Evolutionary conservation across 2,113 vertebrate genomes (phyloP), one percentile per base, ranked within the genome.

Genomic region (Dolichallabes microphthalmus): DNA sequence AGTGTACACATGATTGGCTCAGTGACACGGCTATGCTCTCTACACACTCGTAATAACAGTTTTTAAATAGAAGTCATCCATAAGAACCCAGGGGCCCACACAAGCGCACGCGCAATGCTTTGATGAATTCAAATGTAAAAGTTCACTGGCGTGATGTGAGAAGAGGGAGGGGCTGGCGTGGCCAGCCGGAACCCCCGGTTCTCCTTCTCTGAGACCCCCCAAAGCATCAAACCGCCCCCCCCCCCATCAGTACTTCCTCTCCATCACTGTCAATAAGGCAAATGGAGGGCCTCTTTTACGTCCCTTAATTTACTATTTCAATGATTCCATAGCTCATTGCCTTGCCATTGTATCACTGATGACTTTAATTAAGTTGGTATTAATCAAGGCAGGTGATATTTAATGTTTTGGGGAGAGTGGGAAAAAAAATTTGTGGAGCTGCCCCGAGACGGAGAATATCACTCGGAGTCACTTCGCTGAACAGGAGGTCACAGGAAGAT

Each of bases 311-410:
- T 96, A 97, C 96, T 97, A 93, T 96, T 97, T 95, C 96, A 97
- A 96, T 98, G 96, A 97, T 98, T 99, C 96, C 96, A 98, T 95
- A 98, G 93, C 96, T 98, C 98, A 98, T 98, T 99, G 97, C 96
- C 95, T 95, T 95, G 95, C 94, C 95, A 97, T 99, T 99, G 97
- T 98, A 96, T 97, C 95, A 94, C 94, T 96, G 97, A 97, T 98
- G 95, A 96, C 96, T 99, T 98, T 97, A 97, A 99, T 99, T 99
- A 99, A 97, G 96, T 98, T 97, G 94, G 96, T 97, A 99, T 99
- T 98, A 98, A 99, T 98, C 97, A 97, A 92, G 91, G 94, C 95
- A 94, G 96, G 95, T 96, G 96, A 97, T 98, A 96, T 98, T 98
- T 98, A 97, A 98, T 97, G 96, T 95, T 97, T 94, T 94, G 94